Evolutionary conservation across 1,140 invertebrate species (phyloP), one percentile per base, ranked within the genome.

Genomic region (Musca vetustissima): DNA sequence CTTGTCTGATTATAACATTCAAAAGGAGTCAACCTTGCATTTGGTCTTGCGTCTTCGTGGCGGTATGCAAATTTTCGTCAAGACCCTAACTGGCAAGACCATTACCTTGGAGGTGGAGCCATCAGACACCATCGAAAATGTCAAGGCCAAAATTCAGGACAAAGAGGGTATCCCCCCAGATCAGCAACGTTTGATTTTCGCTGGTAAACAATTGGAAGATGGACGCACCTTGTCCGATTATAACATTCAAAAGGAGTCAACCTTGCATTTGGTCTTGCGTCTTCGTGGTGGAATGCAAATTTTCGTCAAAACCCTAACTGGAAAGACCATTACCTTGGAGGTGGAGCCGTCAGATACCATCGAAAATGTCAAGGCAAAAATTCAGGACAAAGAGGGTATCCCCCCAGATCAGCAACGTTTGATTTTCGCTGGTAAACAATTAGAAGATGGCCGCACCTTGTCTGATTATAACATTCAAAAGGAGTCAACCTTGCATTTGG

Each of bases 1-100:
- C 2, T 76, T 90, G 4, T 91, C 90, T 2, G 94, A 97, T 80
- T 96, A 96, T 82, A 95, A 95, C 79, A 95, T 97, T 76, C 92
- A 96, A 82, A 96, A 96, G 76, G 91, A 93, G 83, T 93, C 92
- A 2, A 94, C 94, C 0, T 87, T 96, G 24, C 94, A 98, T 83
- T 85, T 98, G 72, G 93, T 97, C 55, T 84, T 97, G 14, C 87
- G 95, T 73, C 87, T 99, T 21, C 87, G 94, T 73, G 97, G 97
- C 85, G 97, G 96, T 80, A 97, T 96, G 94, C 94, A 96, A 87
- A 95, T 96, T 76, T 96, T 96, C 83, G 94, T 96, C 9, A 96
- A 95, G 83, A 96, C 93, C 73, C 85, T 96, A 52, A 95, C 93
- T 72, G 94, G 94, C 49, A 97, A 96, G 84, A 96, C 93, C 83